Evolutionary conservation across 2,797 vertebrate genomes (phyloP), one percentile per base, ranked within the genome.

Genomic region (Pipistrellus nathusii): DNA sequence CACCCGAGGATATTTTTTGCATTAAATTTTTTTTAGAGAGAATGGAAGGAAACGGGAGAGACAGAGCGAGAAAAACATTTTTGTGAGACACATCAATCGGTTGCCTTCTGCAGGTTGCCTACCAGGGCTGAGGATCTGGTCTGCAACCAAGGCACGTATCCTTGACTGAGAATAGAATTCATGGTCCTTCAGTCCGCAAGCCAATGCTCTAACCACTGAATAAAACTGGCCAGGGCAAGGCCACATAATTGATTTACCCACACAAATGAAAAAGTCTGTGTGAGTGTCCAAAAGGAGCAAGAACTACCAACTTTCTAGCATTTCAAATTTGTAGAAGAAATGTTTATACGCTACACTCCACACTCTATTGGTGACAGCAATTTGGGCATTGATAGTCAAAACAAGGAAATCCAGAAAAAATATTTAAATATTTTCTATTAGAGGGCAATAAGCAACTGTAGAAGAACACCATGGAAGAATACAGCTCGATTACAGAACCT

Each of bases 301-400:
- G 41, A 92, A 71, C 25, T 41, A 85, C 12, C 12, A 81, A 85
- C 59, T 86, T 87, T 69, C n/a, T 73, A 92, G 48, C 32, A 90
- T 71, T 76, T 75, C 35, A 62, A 59, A 13, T 53, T 25, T 78
- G 44, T 85, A 48, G 68, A 85, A 71, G 77, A 93, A 59, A 84
- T 69, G 41, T 59, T 83, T 88, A 82, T 51, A 83, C 6, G 85
- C 57, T 62, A 62, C 15, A 62, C 11, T 75, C 17, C 21, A 48
- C 44, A 69, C 11, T 46, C 15, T 35, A 59, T 15, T 68, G n/a
- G 71, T 75, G 27, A 78, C 57, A n/a, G n/a, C 4, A 44, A 66
- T 69, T 80, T 78, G 44, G 57, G 44, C 41, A 95, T 91, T 44
- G 76, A 93, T 64, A 85, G 91, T 48, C 71, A 83, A 92, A 94